Evolutionary conservation across 2,113 vertebrate genomes (phyloP).

Genomic region (Anthoscopus minutus): DNA sequence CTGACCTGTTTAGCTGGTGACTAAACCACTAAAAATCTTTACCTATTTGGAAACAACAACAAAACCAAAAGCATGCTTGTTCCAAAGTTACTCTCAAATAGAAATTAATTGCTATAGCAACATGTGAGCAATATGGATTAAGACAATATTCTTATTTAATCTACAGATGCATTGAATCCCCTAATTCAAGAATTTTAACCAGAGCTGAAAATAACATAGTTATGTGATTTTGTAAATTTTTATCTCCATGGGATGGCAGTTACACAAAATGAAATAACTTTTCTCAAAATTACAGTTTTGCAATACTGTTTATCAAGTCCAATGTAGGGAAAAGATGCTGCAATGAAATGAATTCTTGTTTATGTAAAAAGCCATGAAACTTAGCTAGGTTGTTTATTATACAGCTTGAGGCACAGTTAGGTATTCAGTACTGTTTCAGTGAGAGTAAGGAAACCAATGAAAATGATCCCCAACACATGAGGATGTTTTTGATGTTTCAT

Average conservation of each 20-base stretch:
- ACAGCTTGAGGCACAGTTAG: background rate
- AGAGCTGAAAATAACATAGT: background rate
- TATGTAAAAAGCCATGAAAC: background rate
- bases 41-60: background rate
- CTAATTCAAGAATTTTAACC: background rate
- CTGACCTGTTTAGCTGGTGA: background rate
- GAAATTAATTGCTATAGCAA: background rate
- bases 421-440: background rate
- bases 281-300: background rate
- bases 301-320: background rate
- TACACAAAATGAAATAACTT: background rate
- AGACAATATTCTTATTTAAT: background rate
- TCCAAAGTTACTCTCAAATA: background rate
- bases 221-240: background rate
- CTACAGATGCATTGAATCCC: background rate
- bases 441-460: background rate
- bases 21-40: background rate
- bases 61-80: background rate
- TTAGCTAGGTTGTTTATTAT: background rate
- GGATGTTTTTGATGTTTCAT: background rate
- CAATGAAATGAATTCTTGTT: background rate
- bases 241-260: background rate
- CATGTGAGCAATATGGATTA: background rate
- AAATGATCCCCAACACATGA: background rate
- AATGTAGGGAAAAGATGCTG: background rate